Percentiles rank a stretch among this genome's conserved stretches.
phyloP scores from a whole-genome alignment of 53 echinoderm and acorn worm species.

The Holothuria scabra region DNA sequence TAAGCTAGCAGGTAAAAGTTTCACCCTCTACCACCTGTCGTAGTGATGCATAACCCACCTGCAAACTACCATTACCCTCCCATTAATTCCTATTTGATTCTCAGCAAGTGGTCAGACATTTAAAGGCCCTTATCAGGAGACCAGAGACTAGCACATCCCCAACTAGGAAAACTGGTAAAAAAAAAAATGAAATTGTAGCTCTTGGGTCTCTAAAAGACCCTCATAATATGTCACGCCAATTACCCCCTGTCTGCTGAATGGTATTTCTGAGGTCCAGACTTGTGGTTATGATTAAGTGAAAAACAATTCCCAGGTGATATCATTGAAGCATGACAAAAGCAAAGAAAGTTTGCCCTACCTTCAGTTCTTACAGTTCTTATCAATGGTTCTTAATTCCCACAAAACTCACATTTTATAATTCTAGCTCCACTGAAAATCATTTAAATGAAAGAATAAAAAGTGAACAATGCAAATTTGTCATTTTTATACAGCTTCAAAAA shows the following conservation, averaged over 20 bases:
- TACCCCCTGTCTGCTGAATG: slow-evolving; percentile 12
- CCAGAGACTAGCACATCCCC: no score
- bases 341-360: no score
- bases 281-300: slow-evolving; percentile 34
- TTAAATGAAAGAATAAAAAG: no score
- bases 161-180: no score
- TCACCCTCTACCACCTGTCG: slow-evolving; percentile 15
- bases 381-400: no score
- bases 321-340: no score
- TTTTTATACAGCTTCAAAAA: no score
- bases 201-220: slow-evolving; percentile 16
- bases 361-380: no score
- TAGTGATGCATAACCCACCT: slow-evolving; percentile 24
- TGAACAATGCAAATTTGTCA: no score
- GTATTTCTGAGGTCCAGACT: slow-evolving; percentile 36
- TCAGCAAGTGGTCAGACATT: slow-evolving; percentile 27
- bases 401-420: no score
- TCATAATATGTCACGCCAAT: slow-evolving; percentile 24
- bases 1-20: background rate
- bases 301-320: slow-evolving; percentile 32
- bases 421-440: no score
- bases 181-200: slow-evolving; percentile 27
- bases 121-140: background rate
- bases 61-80: slow-evolving; percentile 27
- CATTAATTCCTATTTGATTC: slow-evolving; percentile 24